These are phyloP conservation scores for Leptinotarsa tumamoca DNA, from an alignment of 2,888 invertebrate genomes.

Conservation along the genomic window DNA sequence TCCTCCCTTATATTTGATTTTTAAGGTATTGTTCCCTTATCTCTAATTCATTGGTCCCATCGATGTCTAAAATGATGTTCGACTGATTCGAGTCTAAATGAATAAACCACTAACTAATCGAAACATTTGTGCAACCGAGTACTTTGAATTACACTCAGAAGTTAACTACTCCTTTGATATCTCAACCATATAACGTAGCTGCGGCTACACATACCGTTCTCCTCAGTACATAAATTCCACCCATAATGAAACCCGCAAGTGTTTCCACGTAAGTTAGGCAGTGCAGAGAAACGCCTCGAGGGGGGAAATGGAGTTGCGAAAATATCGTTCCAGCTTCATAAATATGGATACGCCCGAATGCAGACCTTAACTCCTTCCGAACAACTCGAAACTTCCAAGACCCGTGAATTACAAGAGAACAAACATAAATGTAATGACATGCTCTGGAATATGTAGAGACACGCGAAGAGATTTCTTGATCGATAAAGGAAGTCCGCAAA, in stretches of 20 bases:
- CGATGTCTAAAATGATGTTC: too few species aligned
- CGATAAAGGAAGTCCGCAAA: not conserved
- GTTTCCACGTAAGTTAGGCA: not conserved
- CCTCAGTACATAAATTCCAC: not conserved
- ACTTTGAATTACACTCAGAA: not conserved
- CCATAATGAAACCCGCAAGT: not conserved
- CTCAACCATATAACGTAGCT: too few species aligned
- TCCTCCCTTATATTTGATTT: too few species aligned
- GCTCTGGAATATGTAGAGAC: conserved; percentile 8
- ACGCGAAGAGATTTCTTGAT: not conserved
- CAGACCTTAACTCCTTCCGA: conserved; percentile 5
- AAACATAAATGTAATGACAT: conserved; percentile 13
- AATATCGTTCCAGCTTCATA: not conserved
- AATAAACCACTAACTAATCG: too few species aligned
- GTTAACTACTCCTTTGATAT: not conserved
- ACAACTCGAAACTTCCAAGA: conserved; percentile 11
- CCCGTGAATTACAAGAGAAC: not conserved
- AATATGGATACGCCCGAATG: conserved; percentile 1
- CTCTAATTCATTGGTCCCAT: too few species aligned
- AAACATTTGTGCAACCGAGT: not conserved
- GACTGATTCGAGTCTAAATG: too few species aligned
- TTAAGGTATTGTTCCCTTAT: too few species aligned
- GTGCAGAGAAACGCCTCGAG: not conserved
- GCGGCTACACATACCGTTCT: not conserved
- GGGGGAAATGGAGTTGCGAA: not conserved